Evolutionary conservation across 1,140 invertebrate species (phyloP), one percentile per base, ranked within the genome.

Genomic region (Vollenhovia emeryi): DNA sequence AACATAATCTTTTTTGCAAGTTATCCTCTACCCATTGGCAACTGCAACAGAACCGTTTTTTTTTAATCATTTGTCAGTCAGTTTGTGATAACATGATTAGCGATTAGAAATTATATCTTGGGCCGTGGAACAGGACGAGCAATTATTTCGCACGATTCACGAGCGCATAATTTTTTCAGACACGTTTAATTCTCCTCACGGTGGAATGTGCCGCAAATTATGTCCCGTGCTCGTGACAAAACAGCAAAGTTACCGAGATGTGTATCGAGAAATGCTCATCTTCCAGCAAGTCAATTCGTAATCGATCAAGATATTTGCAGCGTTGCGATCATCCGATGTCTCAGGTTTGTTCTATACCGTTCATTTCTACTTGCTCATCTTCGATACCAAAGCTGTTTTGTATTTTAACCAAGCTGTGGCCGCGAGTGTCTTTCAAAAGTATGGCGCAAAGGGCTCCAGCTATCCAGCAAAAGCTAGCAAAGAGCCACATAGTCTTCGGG

Each of bases 401-500:
- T 73, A 95, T 90, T 68, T 93, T 89, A 1, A 69, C 91, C 89
- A 94, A 90, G 21, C 96, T 96, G 91, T 96, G 97, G 8, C 96
- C 96, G 87, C 96, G 97, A 0, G 97, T 97, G 91, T 98, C 97
- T 0, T 96, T 96, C 1, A 97, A 96, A 69, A 96, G 94, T 55
- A 96, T 92, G 45, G 96, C 92, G 0, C 96, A 95, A 88, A 97
- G 97, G 24, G 97, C 83, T n/a, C 96, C 95, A 3, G 96, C 95
- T 0, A 96, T 4, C n/a, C 96, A 95, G 33, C 96, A 96, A 82
- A 97, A 96, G n/a, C 94, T 95, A 0, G 97, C 95, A 92, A 98
- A 98, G 84, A 98, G 95, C 96, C 97, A 97, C 93, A 97, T 97
- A 3, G 96, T 96, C 13, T 96, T 96, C 24, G 97, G 96, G 15